Evolutionary conservation across 2,113 vertebrate genomes (phyloP), one percentile per base, ranked within the genome.

Genomic region (Orycteropus afer): DNA sequence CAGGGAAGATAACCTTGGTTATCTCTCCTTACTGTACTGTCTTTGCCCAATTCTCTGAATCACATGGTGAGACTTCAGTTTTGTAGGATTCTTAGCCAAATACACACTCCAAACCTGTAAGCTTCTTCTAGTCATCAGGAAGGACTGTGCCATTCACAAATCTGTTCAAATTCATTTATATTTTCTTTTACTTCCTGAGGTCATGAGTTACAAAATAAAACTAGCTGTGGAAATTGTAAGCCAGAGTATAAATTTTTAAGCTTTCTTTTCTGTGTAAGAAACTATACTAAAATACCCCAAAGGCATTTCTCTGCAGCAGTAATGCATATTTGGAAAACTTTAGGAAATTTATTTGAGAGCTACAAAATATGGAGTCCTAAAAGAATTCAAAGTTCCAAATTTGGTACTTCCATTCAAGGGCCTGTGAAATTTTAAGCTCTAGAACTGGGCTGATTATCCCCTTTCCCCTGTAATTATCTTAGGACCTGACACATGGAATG

Each of bases 211-310:
- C 23, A 85, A 13, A 53, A 77, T 83, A 77, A 12, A 89, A 73
- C 17, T 42, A 47, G 25, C n/a, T 73, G 18, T 73, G 27, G 77
- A 89, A 94, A 76, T 29, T 17, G 2, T 77, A 80, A 89, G 37
- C 32, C 45, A 81, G 67, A 86, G 23, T 83, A 3, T 51, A 11
- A 82, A 83, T 7, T 65, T 78, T 47, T 34, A 93, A 59, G 45
- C 6, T 15, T 32, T 90, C 32, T 78, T 80, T 71, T 95, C 45
- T 80, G n/a, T 47, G 9, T 80, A 85, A 94, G 67, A 90, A 95
- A 85, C 14, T 49, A 32, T 9, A 77, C 69, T 59, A 77, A 84
- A 91, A 57, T 57, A 78, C 47, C 42, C 45, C 15, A 59, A 77
- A 89, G 47, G 10, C 12, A 34, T 65, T 59, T 51, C 57, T 79